Evolutionary conservation across 2,113 vertebrate species (phyloP).

Genomic region (Hirundichthys speculiger): DNA sequence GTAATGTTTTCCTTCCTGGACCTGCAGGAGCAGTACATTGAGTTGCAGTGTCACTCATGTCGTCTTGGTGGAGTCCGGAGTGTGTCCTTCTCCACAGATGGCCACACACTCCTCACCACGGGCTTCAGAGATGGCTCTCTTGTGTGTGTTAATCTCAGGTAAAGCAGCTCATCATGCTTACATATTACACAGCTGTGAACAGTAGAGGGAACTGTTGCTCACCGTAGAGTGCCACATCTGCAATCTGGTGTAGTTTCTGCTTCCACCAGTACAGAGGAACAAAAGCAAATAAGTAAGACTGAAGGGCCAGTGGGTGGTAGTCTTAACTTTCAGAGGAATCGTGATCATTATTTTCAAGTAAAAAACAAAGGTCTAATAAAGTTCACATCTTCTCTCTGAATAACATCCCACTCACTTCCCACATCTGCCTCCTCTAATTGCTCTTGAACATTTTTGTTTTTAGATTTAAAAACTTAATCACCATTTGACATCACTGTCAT

Average conservation of each 20-base stretch:
- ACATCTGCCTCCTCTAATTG: conserved; percentile 22
- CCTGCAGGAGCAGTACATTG: conserved; percentile 40
- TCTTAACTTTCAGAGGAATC: conserved; percentile 14
- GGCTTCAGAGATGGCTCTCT: conserved; percentile 54
- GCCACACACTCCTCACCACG: conserved; percentile 53
- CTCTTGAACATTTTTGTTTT: conserved; percentile 8
- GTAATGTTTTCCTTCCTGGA: not conserved
- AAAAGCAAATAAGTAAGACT: too few species aligned
- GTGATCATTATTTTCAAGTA: too few species aligned
- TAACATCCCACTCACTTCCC: conserved; percentile 36
- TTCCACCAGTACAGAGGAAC: not conserved
- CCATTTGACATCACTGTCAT: not conserved
- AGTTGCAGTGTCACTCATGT: conserved; percentile 58
- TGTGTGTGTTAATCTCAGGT: conserved; percentile 58
- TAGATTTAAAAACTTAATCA: not conserved
- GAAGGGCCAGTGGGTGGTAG: too few species aligned
- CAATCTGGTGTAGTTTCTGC: conserved; percentile 11
- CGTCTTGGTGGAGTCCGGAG: conserved; percentile 32
- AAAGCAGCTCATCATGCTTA: conserved; percentile 7
- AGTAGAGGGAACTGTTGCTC: conserved; percentile 62
- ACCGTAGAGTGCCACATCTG: not conserved
- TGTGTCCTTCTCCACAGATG: conserved; percentile 59
- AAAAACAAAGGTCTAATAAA: conserved; percentile 42
- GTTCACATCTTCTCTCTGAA: conserved; percentile 18
- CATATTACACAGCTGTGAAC: conserved; percentile 34